These are phyloP conservation scores for Eupristina koningsbergeri DNA, from an alignment of 1,140 invertebrate species.

Conservation along the genomic window DNA sequence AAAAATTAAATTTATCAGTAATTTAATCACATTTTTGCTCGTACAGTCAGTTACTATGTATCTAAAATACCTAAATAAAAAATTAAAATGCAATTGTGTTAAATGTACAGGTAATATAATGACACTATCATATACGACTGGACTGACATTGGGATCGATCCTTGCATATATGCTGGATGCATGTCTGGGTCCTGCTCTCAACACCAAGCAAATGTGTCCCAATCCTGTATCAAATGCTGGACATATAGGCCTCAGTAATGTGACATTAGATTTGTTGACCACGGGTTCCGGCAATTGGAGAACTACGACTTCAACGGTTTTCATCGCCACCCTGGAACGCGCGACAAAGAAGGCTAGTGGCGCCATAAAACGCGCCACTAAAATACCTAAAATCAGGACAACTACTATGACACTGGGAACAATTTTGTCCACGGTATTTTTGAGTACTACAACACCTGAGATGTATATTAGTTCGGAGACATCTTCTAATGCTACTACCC, in stretches of 20 bases:
- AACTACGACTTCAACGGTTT: neutral
- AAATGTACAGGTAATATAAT: constrained; percentile 86
- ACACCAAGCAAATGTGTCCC: constrained; percentile 61
- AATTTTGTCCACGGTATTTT: neutral
- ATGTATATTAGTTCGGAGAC: neutral
- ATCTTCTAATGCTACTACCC: constrained; percentile 46
- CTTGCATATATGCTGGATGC: constrained; percentile 87
- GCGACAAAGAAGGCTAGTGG: constrained; percentile 29
- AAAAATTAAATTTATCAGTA: too few species aligned
- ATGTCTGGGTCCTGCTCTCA: constrained; percentile 78
- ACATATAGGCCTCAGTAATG: constrained; percentile 24
- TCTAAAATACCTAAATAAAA: neutral
- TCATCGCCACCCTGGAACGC: constrained; percentile 9
- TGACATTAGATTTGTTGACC: constrained; percentile 42
- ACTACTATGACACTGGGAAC: constrained; percentile 18
- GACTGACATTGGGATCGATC: constrained; percentile 85
- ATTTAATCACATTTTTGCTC: too few species aligned
- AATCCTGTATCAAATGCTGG: constrained; percentile 46
- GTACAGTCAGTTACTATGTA: too few species aligned
- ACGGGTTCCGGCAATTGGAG: constrained; percentile 48
- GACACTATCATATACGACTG: constrained; percentile 91
- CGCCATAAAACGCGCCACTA: constrained; percentile 42
- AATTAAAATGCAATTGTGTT: neutral
- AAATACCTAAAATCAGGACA: constrained; percentile 44
- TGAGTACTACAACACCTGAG: constrained; percentile 5